Conservation (phyloP, 2,113 vertebrate genomes). For the Phaethon lepturus region DNA sequence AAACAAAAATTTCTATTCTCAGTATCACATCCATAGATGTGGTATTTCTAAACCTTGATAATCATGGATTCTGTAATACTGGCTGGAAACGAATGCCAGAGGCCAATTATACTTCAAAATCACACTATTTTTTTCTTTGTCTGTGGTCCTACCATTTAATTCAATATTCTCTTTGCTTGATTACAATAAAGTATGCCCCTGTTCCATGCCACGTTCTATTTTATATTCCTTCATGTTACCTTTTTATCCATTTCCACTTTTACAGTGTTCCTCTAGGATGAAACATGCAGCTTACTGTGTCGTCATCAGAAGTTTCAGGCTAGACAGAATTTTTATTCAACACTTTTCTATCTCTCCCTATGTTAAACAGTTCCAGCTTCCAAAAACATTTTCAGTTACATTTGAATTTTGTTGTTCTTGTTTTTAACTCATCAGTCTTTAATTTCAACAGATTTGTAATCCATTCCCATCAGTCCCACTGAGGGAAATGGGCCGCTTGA, state of each 20-base stretch:
- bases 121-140: neutral
- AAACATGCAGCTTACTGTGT: neutral
- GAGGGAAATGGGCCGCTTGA: neutral
- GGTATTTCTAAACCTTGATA: neutral
- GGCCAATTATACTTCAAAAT: neutral
- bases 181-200: neutral
- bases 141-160: neutral
- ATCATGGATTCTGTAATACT: neutral
- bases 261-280: neutral
- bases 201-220: neutral
- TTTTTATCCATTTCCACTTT: neutral
- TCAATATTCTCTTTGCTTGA: neutral
- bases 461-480: neutral
- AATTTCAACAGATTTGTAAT: neutral
- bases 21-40: neutral
- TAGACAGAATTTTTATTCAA: neutral
- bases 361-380: neutral
- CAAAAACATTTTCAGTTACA: neutral
- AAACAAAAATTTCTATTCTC: neutral
- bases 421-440: neutral
- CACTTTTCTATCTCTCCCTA: neutral
- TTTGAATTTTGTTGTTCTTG: neutral
- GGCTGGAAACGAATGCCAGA: neutral
- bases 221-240: neutral
- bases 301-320: neutral